phyloP scores from a whole-genome alignment of 2,797 vertebrate genomes.

The Manis pentadactyla region DNA sequence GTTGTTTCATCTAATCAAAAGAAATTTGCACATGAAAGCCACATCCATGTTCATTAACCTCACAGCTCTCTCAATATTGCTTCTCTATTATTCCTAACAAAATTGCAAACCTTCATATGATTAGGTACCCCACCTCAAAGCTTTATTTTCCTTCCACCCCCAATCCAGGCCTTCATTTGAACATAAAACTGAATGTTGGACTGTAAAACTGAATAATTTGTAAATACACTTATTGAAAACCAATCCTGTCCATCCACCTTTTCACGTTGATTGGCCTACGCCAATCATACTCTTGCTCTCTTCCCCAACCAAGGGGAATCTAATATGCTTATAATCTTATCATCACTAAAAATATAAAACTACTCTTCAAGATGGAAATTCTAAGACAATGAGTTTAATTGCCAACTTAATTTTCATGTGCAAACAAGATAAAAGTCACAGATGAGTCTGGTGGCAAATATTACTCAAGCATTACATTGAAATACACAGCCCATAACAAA shows the following conservation, averaged over 20 bases:
- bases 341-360: background rate
- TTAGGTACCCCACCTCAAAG: conserved; percentile 65
- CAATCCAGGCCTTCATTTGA: conserved; percentile 37
- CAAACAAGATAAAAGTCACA: conserved; percentile 71
- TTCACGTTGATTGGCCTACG: background rate
- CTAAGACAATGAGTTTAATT: conserved; percentile 69
- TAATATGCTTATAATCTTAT: conserved; percentile 26
- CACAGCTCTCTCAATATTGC: conserved; percentile 77
- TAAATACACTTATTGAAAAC: conserved; percentile 33
- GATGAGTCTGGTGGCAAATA: conserved; percentile 58
- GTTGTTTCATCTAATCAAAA: conserved; percentile 87
- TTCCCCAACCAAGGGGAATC: background rate
- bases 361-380: background rate
- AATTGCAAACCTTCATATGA: conserved; percentile 73
- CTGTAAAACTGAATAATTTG: conserved; percentile 65
- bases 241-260: background rate
- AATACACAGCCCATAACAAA: conserved; percentile 47
- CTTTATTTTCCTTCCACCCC: conserved; percentile 36
- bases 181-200: background rate
- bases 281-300: background rate
- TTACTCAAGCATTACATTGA: conserved; percentile 52
- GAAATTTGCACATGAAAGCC: conserved; percentile 89
- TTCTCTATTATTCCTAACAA: conserved; percentile 80
- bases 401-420: conserved; percentile 77
- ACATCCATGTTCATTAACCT: conserved; percentile 85